These are phyloP conservation scores for Pachyramphus minor DNA, from an alignment of 2,113 vertebrate genomes.

Conservation along the genomic window DNA sequence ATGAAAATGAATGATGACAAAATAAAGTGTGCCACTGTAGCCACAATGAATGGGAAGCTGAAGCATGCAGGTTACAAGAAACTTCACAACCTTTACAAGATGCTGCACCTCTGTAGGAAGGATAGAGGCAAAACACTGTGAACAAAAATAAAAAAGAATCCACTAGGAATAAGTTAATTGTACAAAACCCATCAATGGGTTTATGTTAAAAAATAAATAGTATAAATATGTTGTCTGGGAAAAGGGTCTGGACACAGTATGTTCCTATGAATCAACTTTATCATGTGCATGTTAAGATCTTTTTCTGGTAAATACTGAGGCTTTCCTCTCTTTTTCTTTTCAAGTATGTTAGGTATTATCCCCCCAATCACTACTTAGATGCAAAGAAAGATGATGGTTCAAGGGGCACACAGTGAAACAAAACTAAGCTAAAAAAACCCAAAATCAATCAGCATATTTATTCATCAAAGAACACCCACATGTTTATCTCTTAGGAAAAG, in stretches of 20 bases:
- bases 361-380: neutral
- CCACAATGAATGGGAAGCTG: conserved; percentile 17
- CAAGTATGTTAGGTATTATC: neutral
- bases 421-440: neutral
- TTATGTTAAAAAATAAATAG: neutral
- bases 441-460: neutral
- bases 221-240: neutral
- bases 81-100: conserved; percentile 49
- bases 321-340: neutral
- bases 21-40: neutral
- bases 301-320: neutral
- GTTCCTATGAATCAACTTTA: neutral
- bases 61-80: conserved; percentile 46
- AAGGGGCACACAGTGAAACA: neutral
- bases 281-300: neutral
- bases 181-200: neutral
- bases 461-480: neutral
- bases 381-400: neutral
- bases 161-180: conserved; percentile 37
- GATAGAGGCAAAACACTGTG: conserved; percentile 44
- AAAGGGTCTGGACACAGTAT: neutral
- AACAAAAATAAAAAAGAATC: conserved; percentile 50
- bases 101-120: conserved; percentile 27
- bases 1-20: neutral
- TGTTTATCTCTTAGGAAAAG: neutral